Base-by-base conservation (phyloP, 2,888 invertebrate genomes). In the Hirtodrosophila cameraria region DNA sequence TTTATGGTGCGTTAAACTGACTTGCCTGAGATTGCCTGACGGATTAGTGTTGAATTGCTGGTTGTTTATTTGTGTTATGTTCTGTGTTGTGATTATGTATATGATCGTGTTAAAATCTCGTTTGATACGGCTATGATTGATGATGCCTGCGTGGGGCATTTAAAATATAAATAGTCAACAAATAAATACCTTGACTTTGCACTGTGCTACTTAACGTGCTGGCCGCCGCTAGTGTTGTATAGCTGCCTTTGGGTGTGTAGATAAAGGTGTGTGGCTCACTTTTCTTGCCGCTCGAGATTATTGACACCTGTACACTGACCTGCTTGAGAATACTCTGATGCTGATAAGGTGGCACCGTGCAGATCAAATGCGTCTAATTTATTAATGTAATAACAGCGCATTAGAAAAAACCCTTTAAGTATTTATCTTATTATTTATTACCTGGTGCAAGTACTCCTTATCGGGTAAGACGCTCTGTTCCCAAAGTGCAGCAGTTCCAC, bases 391-490 rank as follows among this genome's bases (percentile, higher is more conserved):
- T 23, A 23, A 23, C 23, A 23, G 8, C 3, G 8, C 23, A 23
- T 23, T 6, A 23, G 6, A 23, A 8, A 2, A 18, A 15, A 23
- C 5, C 11, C 43, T 27, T 45, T 13, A 16, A 4, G 12, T 36
- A 8, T 31, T 9, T 27, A 31, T 25, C n/a, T 2, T 23, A 6
- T 15, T 3, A 41, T 49, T 2, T 41, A 65, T 65, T 84, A 95
- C 96, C 93, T 96, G 96, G 89, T 97, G 97, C 69, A 97, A 92
- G 90, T 95, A 97, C 90, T 97, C 97, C 89, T 97, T 97, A 88
- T 97, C 96, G 0, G 97, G 97, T 28, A 93, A 90, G n/a, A 96
- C 96, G 61, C 94, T 93, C 83, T 95, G 94, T 89, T 96, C 96
- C 96, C 97, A 97, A 61, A 90, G 63, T 0, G 87, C 74, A 1